Evolutionary conservation across 1,140 invertebrate species (phyloP).

Genomic region (Drosophila lacertosa): DNA sequence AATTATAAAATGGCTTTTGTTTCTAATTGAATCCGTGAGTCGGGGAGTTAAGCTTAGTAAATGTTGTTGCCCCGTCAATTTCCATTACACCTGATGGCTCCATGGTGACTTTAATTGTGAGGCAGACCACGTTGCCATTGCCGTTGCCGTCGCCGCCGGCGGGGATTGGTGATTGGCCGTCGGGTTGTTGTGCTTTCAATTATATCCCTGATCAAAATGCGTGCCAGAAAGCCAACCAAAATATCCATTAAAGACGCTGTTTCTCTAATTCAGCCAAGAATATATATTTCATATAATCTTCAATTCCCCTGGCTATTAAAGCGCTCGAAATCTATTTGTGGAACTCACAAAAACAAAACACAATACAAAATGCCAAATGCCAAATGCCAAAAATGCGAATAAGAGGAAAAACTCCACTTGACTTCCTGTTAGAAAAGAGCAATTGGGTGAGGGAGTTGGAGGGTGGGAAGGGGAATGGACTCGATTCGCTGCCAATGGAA

Average conservation of each 20-base stretch:
- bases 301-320: constrained; percentile 15
- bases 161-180: constrained; percentile 27
- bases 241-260: background rate
- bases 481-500: background rate
- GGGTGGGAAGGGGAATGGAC: background rate
- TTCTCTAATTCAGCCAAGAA: background rate
- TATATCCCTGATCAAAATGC: constrained; percentile 9
- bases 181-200: constrained; percentile 24
- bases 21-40: constrained; percentile 67
- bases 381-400: background rate
- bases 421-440: background rate
- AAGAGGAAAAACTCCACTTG: constrained; percentile 8
- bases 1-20: constrained; percentile 74
- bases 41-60: constrained; percentile 47
- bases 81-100: constrained; percentile 25
- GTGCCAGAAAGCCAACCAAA: background rate
- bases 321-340: constrained; percentile 21
- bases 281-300: constrained; percentile 1
- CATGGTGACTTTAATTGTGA: constrained; percentile 43
- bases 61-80: constrained; percentile 58
- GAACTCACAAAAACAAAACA: background rate
- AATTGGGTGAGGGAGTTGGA: background rate
- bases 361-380: constrained; percentile 3
- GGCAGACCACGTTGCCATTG: constrained; percentile 38
- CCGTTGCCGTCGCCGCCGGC: constrained; percentile 30